Percentiles rank a stretch among this genome's conserved stretches.
Evolutionary conservation across 2,113 vertebrate genomes (phyloP).

Genomic region (Motacilla alba): DNA sequence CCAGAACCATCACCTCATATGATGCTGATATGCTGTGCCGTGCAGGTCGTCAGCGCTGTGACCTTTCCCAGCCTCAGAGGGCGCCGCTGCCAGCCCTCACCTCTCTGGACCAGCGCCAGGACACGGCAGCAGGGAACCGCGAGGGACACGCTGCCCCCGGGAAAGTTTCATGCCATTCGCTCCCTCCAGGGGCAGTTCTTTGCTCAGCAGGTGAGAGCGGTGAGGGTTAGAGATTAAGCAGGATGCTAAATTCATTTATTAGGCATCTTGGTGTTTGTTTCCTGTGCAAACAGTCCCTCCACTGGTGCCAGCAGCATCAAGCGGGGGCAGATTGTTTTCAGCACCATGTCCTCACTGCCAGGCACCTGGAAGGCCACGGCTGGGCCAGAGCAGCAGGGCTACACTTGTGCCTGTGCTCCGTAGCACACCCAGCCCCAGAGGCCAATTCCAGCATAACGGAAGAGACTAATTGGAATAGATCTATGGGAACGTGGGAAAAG

Average conservation of each 20-base stretch:
- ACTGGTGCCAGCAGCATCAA: background rate
- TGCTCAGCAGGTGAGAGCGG: fast-evolving
- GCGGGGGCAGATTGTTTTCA: background rate
- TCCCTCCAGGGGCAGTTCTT: background rate
- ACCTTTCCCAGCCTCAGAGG: background rate
- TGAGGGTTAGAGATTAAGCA: background rate
- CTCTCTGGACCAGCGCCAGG: background rate
- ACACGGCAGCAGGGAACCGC: fast-evolving
- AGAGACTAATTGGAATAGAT: constrained; percentile 43
- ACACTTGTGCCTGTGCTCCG: background rate
- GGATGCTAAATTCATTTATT: background rate
- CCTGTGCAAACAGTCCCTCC: background rate
- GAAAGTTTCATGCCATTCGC: fast-evolving
- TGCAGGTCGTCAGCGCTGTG: fast-evolving
- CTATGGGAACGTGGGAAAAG: background rate
- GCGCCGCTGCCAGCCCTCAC: background rate
- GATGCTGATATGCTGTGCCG: background rate
- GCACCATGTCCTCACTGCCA: background rate
- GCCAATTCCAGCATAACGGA: background rate
- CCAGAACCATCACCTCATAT: fast-evolving
- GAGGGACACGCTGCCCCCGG: background rate
- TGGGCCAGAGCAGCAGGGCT: background rate
- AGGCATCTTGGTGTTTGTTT: background rate
- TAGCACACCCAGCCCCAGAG: background rate
- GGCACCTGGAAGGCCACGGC: fast-evolving